Evolutionary conservation across 2,797 vertebrate genomes (phyloP), one percentile per base, ranked within the genome.

Genomic region (Melanotaenia maccullochi): DNA sequence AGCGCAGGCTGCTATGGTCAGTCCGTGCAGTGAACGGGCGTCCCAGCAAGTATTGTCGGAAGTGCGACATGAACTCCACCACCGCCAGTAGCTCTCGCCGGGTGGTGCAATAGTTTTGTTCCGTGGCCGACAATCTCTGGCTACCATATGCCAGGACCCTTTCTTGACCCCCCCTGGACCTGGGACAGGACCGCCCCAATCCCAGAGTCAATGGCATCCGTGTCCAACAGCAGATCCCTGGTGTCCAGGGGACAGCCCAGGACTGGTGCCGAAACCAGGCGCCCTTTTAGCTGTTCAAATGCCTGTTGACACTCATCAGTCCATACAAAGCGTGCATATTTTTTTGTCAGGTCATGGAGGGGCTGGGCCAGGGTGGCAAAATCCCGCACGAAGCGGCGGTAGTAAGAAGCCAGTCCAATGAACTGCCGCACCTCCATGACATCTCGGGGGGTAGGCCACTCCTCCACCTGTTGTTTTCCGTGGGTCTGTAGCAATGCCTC

Each of bases 1-100:
- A 63, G 14, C 0, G 40, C 20, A 75, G 68, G 35, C 60, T 62
- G 47, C 68, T 76, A 62, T 70, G 73, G 12, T 73, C 44, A 5
- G 68, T 61, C 1, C 9, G 4, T 1, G 71, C 0, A 0, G 28
- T 65, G 9, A 68, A 76, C 0, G 25, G 1, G 1, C 38, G 9
- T 0, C 60, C 59, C 0, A 73, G 38, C 4, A 65, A 14, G 1
- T 70, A 75, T 9, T 71, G 72, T 9, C 58, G 24, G 20, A 81
- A 77, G 1, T 77, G 66, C 3, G 58, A 62, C 0, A 51, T 73
- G 57, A 76, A 77, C 2, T 69, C 65, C 9, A 69, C 68, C 0
- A 16, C 40, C 1, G 70, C 65, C 7, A 73, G 25, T 4, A 55
- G 14, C 14, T 55, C 52, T 4, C 9, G 25, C 5, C 25, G 16